Conservation (phyloP, 1,140 invertebrate genomes). For the Myzus persicae region DNA sequence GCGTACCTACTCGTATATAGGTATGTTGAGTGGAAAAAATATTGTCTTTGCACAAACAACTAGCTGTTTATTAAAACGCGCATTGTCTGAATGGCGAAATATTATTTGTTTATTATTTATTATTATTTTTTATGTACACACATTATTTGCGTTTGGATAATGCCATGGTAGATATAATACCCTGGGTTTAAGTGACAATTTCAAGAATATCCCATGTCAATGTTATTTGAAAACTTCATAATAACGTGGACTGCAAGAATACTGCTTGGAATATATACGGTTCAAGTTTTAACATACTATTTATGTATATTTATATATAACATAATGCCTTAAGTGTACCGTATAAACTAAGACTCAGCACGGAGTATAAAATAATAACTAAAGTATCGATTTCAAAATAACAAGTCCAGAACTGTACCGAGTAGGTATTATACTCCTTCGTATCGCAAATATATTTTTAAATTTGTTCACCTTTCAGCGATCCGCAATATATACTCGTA, state of each 20-base stretch:
- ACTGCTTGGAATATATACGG: neutral
- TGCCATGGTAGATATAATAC: neutral
- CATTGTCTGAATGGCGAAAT: neutral
- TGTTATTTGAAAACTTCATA: neutral
- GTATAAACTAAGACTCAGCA: neutral
- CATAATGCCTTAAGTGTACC: too few species aligned
- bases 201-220: neutral
- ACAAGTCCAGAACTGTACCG: neutral
- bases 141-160: neutral
- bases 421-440: neutral
- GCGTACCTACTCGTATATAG: neutral
- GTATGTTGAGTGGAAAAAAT: neutral
- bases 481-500: neutral
- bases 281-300: neutral
- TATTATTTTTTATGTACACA: neutral
- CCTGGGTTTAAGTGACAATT: too few species aligned
- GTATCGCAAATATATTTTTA: constrained; percentile 4
- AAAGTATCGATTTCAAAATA: constrained; percentile 19
- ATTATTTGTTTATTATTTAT: constrained; percentile 9
- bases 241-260: neutral
- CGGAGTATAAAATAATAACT: neutral
- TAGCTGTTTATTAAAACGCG: neutral
- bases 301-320: too few species aligned
- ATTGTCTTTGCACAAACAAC: constrained; percentile 7
- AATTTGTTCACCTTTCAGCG: neutral